Evolutionary conservation across 37 sponge, comb jelly and placozoan genomes (phyloP).

Genomic region (Corticium candelabrum): DNA sequence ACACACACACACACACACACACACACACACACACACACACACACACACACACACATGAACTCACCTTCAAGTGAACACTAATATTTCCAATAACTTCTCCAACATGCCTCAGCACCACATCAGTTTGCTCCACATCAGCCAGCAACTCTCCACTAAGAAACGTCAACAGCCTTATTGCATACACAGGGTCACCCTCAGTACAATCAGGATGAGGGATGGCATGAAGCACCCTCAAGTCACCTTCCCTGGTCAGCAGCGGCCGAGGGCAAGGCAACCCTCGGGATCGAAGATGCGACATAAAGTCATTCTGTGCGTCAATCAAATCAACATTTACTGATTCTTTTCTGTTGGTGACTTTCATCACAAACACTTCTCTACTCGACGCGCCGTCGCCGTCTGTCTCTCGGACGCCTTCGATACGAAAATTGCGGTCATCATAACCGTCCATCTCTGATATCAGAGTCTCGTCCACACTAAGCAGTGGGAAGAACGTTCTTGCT

Average conservation of each 20-base stretch:
- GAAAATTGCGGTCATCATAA: not conserved
- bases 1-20: too few species aligned
- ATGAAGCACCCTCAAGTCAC: not conserved
- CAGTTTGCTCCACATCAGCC: not conserved
- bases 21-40: too few species aligned
- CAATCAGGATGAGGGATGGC: not conserved
- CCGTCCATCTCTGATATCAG: too few species aligned
- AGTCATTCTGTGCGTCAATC: not conserved
- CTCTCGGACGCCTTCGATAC: not conserved
- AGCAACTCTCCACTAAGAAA: not conserved
- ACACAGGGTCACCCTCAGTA: not conserved
- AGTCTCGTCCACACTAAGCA: too few species aligned
- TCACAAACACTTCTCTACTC: too few species aligned
- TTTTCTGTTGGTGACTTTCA: not conserved
- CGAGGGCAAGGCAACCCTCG: not conserved
- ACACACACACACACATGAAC: too few species aligned
- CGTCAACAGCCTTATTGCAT: not conserved
- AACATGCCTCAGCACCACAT: not conserved
- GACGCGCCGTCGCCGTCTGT: too few species aligned
- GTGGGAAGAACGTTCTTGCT: too few species aligned
- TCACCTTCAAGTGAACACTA: not conserved
- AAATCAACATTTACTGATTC: not conserved
- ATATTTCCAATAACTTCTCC: not conserved
- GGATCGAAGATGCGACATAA: not conserved
- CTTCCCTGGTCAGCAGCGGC: not conserved